A percentile compares a stretch with the other conserved stretches of the same genome.
These are phyloP conservation scores for Daktulosphaira vitifoliae DNA, from an alignment of 1,140 invertebrate species.

Conservation along the genomic window DNA sequence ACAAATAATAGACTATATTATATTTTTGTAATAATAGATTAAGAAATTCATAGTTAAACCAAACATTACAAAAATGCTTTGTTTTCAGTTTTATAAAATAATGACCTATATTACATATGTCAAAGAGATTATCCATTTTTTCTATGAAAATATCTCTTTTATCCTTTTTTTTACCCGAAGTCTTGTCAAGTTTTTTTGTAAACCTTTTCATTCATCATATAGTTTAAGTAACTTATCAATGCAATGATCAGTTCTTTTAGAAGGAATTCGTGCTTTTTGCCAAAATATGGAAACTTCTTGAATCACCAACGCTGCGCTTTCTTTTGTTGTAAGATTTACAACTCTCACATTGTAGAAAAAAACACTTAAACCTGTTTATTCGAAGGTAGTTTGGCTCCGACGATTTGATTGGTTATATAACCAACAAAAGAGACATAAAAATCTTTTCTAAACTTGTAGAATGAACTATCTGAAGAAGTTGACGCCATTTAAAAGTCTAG, in stretches of 20 bases:
- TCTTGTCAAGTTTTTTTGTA: conserved; percentile 32
- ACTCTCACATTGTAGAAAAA: conserved; percentile 34
- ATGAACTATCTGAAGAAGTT: not conserved
- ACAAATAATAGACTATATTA: too few relatives aligned
- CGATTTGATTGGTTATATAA: not conserved
- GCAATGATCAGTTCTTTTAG: conserved; percentile 28
- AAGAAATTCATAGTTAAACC: too few relatives aligned
- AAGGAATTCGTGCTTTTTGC: not conserved
- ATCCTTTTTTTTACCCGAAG: not conserved
- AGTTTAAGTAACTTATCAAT: conserved; percentile 31
- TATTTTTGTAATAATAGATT: too few relatives aligned
- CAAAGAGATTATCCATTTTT: not conserved
- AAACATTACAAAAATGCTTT: too few relatives aligned
- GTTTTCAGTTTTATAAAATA: too few relatives aligned
- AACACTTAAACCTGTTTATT: conserved; percentile 35
- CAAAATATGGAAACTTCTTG: not conserved
- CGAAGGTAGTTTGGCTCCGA: conserved; percentile 3
- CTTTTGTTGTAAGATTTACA: not conserved
- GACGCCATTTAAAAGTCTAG: not conserved
- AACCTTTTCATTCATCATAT: conserved; percentile 34
- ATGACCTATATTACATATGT: too few relatives aligned
- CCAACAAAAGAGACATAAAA: not conserved
- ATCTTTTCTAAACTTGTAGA: not conserved
- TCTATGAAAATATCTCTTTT: not conserved
- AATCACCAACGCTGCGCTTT: not conserved